Evolutionary conservation across 2,797 vertebrate genomes (phyloP).

Genomic region (Phataginus tricuspis): DNA sequence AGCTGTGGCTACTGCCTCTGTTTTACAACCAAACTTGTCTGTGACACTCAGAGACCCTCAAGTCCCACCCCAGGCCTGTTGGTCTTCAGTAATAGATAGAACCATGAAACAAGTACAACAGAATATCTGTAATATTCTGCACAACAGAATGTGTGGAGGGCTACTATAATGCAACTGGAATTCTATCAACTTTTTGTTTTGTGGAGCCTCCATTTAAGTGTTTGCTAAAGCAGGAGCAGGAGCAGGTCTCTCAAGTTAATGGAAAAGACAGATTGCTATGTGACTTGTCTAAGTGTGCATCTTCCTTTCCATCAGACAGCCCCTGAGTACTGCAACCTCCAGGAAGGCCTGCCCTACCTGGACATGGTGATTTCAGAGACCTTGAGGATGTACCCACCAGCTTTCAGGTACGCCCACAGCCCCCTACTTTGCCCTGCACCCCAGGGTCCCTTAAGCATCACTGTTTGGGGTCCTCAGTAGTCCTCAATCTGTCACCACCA

Average conservation of each 20-base stretch:
- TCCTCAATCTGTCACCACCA: background rate
- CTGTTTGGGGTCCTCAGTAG: background rate
- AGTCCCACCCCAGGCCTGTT: background rate
- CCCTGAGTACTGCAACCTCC: constrained; percentile 90
- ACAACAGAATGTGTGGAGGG: accelerated
- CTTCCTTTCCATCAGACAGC: constrained; percentile 84
- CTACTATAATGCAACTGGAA: accelerated
- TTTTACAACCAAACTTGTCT: background rate
- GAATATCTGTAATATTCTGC: background rate
- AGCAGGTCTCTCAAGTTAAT: background rate
- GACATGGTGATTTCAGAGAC: constrained; percentile 96
- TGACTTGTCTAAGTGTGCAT: background rate
- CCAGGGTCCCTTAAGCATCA: background rate
- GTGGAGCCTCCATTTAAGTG: background rate
- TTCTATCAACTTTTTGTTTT: background rate
- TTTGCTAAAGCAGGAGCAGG: background rate
- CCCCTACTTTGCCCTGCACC: accelerated
- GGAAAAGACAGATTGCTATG: background rate
- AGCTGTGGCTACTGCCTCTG: accelerated
- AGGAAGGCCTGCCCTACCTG: constrained; percentile 93
- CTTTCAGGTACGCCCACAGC: constrained; percentile 89
- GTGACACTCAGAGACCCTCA: background rate
- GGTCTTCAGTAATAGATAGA: accelerated
- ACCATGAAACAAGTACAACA: background rate
- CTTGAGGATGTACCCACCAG: constrained; percentile 95